A percentile compares a stretch with the other conserved stretches of the same genome.
Evolutionary conservation across 1,140 invertebrate species (phyloP).

Genomic region (Drosophila neocordata): DNA sequence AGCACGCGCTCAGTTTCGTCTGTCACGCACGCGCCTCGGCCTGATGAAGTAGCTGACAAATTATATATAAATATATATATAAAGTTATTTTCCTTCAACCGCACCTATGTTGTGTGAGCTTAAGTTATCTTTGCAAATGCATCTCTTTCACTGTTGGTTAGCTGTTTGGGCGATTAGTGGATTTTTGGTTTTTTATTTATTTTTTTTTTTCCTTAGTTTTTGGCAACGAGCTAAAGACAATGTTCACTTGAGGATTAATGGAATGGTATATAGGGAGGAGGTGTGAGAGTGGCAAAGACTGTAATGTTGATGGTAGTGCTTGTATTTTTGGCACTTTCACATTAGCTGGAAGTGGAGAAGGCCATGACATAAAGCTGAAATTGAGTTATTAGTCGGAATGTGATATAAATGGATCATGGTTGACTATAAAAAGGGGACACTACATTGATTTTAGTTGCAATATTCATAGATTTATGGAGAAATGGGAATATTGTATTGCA

Average conservation of each 20-base stretch:
- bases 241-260: conserved; percentile 8
- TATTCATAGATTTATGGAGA: too few species aligned
- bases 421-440: not conserved
- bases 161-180: conserved; percentile 45
- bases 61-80: conserved; percentile 29
- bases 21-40: conserved; percentile 61
- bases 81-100: conserved; percentile 38
- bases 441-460: too few species aligned
- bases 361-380: conserved; percentile 43
- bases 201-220: conserved; percentile 2
- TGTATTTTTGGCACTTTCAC: conserved; percentile 50
- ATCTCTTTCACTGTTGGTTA: conserved; percentile 37
- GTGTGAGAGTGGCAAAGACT: not conserved
- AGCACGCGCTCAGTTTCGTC: conserved; percentile 34
- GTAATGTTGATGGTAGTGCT: not conserved
- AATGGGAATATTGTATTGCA: too few species aligned
- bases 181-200: conserved; percentile 52
- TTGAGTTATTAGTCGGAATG: conserved; percentile 58
- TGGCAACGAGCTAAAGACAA: conserved; percentile 28
- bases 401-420: conserved; percentile 17
- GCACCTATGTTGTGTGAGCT: conserved; percentile 27
- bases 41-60: conserved; percentile 72
- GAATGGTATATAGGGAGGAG: not conserved
- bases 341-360: conserved; percentile 29
- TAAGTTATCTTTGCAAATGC: conserved; percentile 48